phyloP scores from a whole-genome alignment of 2,797 vertebrate species.

The Esox masquinongy region DNA sequence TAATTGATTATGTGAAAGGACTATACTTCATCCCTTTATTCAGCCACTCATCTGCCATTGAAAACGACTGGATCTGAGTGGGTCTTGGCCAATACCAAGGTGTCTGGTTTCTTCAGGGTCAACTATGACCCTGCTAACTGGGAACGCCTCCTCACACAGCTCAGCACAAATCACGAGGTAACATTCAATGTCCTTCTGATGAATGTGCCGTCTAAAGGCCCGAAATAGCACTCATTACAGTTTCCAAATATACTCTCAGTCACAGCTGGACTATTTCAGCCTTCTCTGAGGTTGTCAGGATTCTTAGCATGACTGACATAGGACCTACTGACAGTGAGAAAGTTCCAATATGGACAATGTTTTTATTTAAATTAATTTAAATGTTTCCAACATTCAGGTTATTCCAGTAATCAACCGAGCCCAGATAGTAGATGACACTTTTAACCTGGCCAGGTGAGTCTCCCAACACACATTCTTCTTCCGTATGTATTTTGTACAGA shows the following conservation, averaged over 20 bases:
- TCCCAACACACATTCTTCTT: neutral
- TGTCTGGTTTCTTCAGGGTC: conserved; percentile 84
- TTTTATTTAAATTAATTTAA: neutral
- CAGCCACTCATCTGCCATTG: conserved; percentile 16
- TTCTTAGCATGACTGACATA: neutral
- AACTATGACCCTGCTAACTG: conserved; percentile 87
- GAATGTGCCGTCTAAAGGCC: neutral
- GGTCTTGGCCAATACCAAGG: conserved; percentile 84
- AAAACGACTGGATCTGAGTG: conserved; percentile 10
- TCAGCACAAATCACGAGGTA: conserved; percentile 52
- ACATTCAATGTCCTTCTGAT: neutral
- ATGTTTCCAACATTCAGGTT: conserved; percentile 60
- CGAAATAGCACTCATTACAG: neutral
- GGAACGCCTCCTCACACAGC: conserved; percentile 70
- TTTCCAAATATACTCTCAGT: no score
- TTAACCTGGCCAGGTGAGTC: conserved; percentile 88
- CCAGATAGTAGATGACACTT: conserved; percentile 87
- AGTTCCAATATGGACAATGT: no score
- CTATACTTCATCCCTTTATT: neutral
- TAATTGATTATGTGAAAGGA: neutral
- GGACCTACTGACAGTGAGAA: no score
- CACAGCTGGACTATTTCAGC: neutral
- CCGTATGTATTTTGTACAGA: neutral
- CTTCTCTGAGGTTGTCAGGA: no score
- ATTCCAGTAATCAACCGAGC: conserved; percentile 88